Evolutionary conservation across 2,797 vertebrate species (phyloP).

Genomic region (Sebastiscus tertius): DNA sequence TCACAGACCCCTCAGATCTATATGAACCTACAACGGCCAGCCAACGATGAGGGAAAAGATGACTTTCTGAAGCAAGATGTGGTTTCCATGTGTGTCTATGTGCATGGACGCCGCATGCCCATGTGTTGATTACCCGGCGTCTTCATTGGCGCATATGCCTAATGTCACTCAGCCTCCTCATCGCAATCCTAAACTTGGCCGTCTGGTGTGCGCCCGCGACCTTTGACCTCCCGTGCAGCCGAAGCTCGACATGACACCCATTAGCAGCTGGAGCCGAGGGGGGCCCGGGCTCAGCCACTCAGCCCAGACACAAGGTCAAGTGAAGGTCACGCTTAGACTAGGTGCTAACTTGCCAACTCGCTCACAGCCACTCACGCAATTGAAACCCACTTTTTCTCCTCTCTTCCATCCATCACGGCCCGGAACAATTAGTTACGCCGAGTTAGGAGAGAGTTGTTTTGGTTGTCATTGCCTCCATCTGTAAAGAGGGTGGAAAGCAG

Average conservation of each 20-base stretch:
- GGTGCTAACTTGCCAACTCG: conserved; percentile 98
- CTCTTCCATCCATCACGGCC: conserved; percentile 78
- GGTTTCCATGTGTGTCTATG: conserved; percentile 26
- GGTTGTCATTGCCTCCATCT: conserved; percentile 76
- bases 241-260: conserved; percentile 82
- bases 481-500: conserved; percentile 67
- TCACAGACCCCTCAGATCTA: conserved; percentile 94
- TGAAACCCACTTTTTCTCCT: conserved; percentile 63
- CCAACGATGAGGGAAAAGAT: conserved; percentile 63
- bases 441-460: conserved; percentile 76
- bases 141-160: conserved; percentile 85
- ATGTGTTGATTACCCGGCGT: conserved; percentile 44
- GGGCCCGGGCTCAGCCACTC: conserved; percentile 51
- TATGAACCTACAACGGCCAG: conserved; percentile 87
- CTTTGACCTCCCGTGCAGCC: conserved; percentile 73
- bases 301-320: conserved; percentile 79
- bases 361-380: conserved; percentile 93
- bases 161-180: conserved; percentile 84
- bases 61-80: conserved; percentile 60
- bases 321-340: conserved; percentile 89
- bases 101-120: neutral
- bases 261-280: conserved; percentile 82
- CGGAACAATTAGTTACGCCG: conserved; percentile 87
- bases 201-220: conserved; percentile 69
- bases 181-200: conserved; percentile 86